A percentile compares a stretch with the other conserved stretches of the same genome.
Evolutionary conservation across 2,888 invertebrate species (phyloP).

Genomic region (Hololepta plana): DNA sequence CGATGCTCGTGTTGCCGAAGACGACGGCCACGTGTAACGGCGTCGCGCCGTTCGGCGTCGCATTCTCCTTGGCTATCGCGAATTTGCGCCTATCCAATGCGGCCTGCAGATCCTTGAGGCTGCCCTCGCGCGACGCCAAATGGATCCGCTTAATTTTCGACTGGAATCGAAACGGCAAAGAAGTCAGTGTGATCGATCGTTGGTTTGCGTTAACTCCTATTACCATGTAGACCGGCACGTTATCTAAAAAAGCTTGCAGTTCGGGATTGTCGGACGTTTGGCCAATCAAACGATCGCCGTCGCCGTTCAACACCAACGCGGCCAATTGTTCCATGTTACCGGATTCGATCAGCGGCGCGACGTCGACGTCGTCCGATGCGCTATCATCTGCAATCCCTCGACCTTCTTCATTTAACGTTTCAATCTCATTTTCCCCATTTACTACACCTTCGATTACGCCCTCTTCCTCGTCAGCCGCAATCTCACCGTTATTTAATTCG

Average conservation of each 20-base stretch:
- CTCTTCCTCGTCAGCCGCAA: slow-evolving; percentile 14
- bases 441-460: slow-evolving; percentile 27
- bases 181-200: slow-evolving; percentile 4
- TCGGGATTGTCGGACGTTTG: slow-evolving; percentile 55
- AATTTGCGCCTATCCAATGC: slow-evolving; percentile 79
- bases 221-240: slow-evolving; percentile 78
- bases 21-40: slow-evolving; percentile 75
- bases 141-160: slow-evolving; percentile 82
- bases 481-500: slow-evolving; percentile 7
- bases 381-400: slow-evolving; percentile 30
- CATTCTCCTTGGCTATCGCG: slow-evolving; percentile 70
- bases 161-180: slow-evolving; percentile 28
- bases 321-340: slow-evolving; percentile 85
- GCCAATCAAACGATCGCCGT: slow-evolving; percentile 60
- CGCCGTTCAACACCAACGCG: slow-evolving; percentile 71
- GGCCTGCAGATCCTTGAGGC: slow-evolving; percentile 66
- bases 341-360: slow-evolving; percentile 44
- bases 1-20: slow-evolving; percentile 66
- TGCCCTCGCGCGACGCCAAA: slow-evolving; percentile 67
- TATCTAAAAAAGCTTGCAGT: slow-evolving; percentile 71
- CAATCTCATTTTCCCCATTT: slow-evolving; percentile 26
- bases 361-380: slow-evolving; percentile 38
- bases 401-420: slow-evolving; percentile 28
- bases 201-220: slow-evolving; percentile 12
- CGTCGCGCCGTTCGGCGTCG: slow-evolving; percentile 67